Conservation (phyloP, 2,888 invertebrate genomes). For the Choristoneura rosaceana region DNA sequence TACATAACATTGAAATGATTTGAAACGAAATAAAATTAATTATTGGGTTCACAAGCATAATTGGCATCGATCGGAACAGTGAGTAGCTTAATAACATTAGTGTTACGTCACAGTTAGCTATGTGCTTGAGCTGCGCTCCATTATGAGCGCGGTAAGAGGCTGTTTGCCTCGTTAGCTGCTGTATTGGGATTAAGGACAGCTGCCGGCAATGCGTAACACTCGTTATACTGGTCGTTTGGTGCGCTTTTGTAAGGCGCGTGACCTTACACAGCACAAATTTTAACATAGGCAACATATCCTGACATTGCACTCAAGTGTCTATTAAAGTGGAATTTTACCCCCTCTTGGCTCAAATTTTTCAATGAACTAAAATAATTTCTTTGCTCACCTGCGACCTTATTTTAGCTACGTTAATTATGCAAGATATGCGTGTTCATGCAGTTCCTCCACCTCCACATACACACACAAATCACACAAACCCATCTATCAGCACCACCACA, state of each 20-base stretch:
- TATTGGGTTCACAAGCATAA: neutral
- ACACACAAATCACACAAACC: too few species aligned
- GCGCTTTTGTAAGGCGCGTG: slow-evolving; percentile 30
- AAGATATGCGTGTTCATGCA: too few species aligned
- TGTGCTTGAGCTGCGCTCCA: slow-evolving; percentile 2
- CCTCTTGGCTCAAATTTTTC: too few species aligned
- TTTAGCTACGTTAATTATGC: too few species aligned
- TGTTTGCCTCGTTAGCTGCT: slow-evolving; percentile 66
- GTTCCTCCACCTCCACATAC: too few species aligned
- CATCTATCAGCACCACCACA: too few species aligned
- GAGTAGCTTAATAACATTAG: neutral
- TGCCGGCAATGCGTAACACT: slow-evolving; percentile 35
- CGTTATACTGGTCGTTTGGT: slow-evolving; percentile 15
- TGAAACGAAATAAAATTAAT: neutral
- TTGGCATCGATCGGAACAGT: neutral
- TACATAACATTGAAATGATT: neutral
- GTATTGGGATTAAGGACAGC: slow-evolving; percentile 73
- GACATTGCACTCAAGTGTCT: too few species aligned
- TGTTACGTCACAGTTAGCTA: slow-evolving; percentile 8
- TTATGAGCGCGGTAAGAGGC: slow-evolving; percentile 65
- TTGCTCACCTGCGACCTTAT: too few species aligned
- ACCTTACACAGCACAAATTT: slow-evolving; percentile 30
- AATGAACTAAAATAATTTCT: too few species aligned
- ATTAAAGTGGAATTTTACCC: too few species aligned
- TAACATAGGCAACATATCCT: neutral